Percentiles rank a stretch among this genome's conserved stretches.
phyloP scores from a whole-genome alignment of 2,113 vertebrate genomes.

The Caretta caretta region DNA sequence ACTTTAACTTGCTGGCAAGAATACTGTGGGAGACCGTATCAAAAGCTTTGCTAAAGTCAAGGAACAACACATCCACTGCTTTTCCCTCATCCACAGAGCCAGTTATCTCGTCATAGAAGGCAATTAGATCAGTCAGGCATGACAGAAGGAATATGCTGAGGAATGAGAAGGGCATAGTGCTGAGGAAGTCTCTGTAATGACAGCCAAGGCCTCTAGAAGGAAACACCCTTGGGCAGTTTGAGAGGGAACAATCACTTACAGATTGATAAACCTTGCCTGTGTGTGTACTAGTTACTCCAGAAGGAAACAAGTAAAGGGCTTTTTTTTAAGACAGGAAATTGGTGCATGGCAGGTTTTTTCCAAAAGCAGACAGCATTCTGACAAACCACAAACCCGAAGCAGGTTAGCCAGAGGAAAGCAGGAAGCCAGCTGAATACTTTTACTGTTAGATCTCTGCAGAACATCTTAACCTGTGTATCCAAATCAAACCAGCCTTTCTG shows the following conservation, averaged over 20 bases:
- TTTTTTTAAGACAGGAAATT: background rate
- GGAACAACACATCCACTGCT: no score
- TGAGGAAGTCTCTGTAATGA: background rate
- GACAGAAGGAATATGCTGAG: background rate
- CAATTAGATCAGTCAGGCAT: no score
- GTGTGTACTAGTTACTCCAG: background rate
- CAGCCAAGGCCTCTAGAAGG: background rate
- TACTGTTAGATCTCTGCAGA: background rate
- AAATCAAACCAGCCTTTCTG: background rate
- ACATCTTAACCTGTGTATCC: background rate
- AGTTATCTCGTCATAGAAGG: no score
- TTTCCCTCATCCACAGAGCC: no score
- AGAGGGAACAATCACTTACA: background rate
- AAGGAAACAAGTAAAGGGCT: background rate
- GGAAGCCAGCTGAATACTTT: background rate
- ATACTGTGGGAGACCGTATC: no score
- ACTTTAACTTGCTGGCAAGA: no score
- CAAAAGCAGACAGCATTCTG: background rate
- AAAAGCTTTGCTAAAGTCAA: no score
- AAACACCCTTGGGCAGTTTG: background rate
- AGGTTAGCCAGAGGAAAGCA: background rate
- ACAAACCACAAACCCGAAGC: background rate
- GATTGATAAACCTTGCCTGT: background rate
- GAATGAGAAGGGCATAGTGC: background rate
- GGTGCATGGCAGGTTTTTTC: background rate